Percentiles rank a stretch among this genome's conserved stretches.
phyloP scores from a whole-genome alignment of 2,113 vertebrate species.

The Cromileptes altivelis region DNA sequence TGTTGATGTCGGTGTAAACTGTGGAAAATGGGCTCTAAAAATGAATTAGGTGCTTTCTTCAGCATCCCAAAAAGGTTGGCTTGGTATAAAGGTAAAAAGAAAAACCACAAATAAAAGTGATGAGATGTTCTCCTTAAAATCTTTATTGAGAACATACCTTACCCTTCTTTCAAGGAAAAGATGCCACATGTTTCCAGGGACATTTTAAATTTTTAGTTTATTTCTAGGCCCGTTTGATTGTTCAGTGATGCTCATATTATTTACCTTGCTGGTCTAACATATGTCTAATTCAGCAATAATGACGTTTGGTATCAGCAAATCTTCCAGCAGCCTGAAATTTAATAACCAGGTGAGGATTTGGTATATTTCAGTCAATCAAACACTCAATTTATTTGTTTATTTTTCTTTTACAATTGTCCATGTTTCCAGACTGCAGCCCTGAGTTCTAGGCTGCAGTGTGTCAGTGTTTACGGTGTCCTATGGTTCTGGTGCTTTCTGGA shows the following conservation, averaged over 20 bases:
- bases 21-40: not conserved
- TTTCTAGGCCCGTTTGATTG: not conserved
- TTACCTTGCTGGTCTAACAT: not conserved
- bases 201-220: not conserved
- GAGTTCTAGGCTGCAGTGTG: too few species aligned
- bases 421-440: too few species aligned
- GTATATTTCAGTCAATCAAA: not conserved
- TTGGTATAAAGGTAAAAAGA: not conserved
- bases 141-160: not conserved
- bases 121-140: not conserved
- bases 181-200: not conserved
- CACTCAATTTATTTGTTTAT: too few species aligned
- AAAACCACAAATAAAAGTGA: not conserved
- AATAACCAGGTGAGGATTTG: not conserved
- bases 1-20: not conserved
- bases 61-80: not conserved
- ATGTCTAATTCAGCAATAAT: not conserved
- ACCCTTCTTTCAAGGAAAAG: not conserved
- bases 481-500: too few species aligned
- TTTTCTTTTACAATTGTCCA: too few species aligned
- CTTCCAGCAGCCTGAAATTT: not conserved
- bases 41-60: not conserved
- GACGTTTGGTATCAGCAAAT: not conserved
- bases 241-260: not conserved
- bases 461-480: too few species aligned